phyloP scores from a whole-genome alignment of 2,888 invertebrate species.

The Nomada ruficornis region DNA sequence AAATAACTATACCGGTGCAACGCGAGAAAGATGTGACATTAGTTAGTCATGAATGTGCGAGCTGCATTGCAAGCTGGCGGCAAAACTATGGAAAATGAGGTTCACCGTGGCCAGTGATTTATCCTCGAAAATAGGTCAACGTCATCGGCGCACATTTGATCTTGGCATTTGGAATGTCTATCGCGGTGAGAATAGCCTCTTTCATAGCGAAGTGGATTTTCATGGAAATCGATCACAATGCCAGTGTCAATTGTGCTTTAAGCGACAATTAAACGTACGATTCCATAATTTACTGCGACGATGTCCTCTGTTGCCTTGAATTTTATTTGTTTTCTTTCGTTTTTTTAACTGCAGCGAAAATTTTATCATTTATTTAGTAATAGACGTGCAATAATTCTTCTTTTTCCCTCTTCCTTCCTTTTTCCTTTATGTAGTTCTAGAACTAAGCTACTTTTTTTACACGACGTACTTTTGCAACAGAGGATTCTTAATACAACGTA shows the following conservation, averaged over 20 bases:
- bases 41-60: constrained; percentile 13
- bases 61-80: not conserved
- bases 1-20: constrained; percentile 26
- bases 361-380: not conserved
- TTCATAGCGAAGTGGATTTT: constrained; percentile 25
- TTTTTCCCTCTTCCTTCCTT: too few relatives aligned
- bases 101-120: constrained; percentile 37
- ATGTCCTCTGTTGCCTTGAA: not conserved
- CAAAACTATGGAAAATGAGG: constrained; percentile 24
- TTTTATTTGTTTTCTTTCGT: too few relatives aligned
- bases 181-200: constrained; percentile 28
- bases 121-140: constrained; percentile 62
- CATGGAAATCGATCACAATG: constrained; percentile 41
- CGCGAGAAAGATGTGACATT: constrained; percentile 49
- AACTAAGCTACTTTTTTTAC: too few relatives aligned
- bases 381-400: not conserved
- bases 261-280: not conserved
- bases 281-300: not conserved
- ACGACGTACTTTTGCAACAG: too few relatives aligned
- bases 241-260: constrained; percentile 21
- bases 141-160: constrained; percentile 53
- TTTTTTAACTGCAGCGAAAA: not conserved
- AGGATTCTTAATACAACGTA: too few relatives aligned
- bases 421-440: too few relatives aligned
- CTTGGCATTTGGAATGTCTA: constrained; percentile 62